Percentiles rank a stretch among this genome's conserved stretches.
These are phyloP conservation scores for Lepus townsendii DNA, from an alignment of 2,797 vertebrate genomes.

Conservation along the genomic window DNA sequence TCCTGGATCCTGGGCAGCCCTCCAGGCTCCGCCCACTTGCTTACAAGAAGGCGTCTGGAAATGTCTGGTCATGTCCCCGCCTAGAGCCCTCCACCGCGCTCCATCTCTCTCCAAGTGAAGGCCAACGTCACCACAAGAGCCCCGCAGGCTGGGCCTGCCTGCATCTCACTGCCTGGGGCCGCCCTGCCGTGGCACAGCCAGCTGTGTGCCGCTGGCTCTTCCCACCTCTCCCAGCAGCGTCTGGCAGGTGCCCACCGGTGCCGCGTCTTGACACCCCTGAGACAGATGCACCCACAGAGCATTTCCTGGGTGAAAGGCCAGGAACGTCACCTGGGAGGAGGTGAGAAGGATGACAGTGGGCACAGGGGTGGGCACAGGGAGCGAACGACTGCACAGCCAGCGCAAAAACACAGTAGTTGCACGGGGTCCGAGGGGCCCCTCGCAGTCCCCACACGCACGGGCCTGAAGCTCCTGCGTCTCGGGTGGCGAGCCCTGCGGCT, in stretches of 20 bases:
- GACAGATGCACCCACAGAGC: background rate
- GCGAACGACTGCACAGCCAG: background rate
- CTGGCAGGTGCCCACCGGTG: background rate
- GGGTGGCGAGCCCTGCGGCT: background rate
- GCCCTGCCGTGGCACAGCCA: background rate
- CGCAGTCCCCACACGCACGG: background rate
- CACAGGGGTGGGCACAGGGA: background rate
- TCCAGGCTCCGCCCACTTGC: background rate
- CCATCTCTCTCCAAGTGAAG: background rate
- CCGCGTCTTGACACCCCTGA: background rate
- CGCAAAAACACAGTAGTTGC: constrained; percentile 40
- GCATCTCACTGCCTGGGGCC: too few species aligned
- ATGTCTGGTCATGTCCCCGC: background rate
- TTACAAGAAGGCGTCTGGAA: background rate
- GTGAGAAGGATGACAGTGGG: background rate
- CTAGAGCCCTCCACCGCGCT: background rate
- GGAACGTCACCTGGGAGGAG: background rate
- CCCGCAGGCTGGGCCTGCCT: background rate
- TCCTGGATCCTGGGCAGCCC: background rate
- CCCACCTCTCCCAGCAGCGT: background rate
- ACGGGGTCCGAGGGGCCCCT: background rate
- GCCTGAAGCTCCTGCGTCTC: background rate
- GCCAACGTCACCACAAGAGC: background rate
- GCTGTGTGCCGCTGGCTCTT: background rate
- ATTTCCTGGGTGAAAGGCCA: background rate